Percentiles rank a stretch among this genome's conserved stretches.
These are phyloP conservation scores for Peucedramus taeniatus DNA, from an alignment of 2,113 vertebrate genomes.

Conservation along the genomic window DNA sequence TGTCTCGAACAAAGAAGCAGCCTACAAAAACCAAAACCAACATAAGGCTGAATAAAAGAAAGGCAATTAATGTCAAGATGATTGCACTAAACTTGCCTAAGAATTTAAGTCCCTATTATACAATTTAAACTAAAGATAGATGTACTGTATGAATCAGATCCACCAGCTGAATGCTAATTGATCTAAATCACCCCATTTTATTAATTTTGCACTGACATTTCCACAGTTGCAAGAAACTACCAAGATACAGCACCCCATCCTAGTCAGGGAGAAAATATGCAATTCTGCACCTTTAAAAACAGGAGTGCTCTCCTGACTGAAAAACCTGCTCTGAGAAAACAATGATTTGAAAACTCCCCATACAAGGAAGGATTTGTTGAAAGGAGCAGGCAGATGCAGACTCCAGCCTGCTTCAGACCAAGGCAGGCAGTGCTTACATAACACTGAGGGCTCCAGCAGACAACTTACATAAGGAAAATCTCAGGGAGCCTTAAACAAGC, in stretches of 20 bases:
- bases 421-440: constrained; percentile 17
- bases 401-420: not conserved
- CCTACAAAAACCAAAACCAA: not conserved
- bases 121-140: constrained; percentile 46
- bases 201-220: not conserved
- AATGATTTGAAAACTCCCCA: not conserved
- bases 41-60: not conserved
- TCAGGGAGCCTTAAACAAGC: not conserved
- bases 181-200: not conserved
- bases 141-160: constrained; percentile 10
- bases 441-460: not conserved
- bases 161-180: constrained; percentile 41
- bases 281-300: not conserved
- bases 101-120: constrained; percentile 16
- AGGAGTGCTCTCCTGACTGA: not conserved
- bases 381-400: not conserved
- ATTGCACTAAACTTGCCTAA: constrained; percentile 11
- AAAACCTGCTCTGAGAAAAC: not conserved
- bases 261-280: not conserved
- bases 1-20: not conserved
- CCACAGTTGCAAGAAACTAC: not conserved
- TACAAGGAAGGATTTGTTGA: not conserved
- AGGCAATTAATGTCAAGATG: constrained; percentile 56
- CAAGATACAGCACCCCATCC: not conserved
- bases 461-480: not conserved